A percentile compares a stretch with the other conserved stretches of the same genome.
phyloP scores from a whole-genome alignment of 2,113 vertebrate species.

The Oryctolagus cuniculus region mOryCun1.1 NC_091441.1:115284501-115285000 shows the following conservation, averaged over 20 bases:
- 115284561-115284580: not conserved
- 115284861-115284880: slow-evolving; percentile 1
- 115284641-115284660: not conserved
- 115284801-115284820: not conserved
- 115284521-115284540: not conserved
- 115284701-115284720: not conserved
- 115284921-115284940: not conserved
- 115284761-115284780: not conserved
- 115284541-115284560: no score
- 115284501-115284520: slow-evolving; percentile 9
- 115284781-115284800: slow-evolving; percentile 17
- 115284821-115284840: slow-evolving; percentile 28
- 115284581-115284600: not conserved
- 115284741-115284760: not conserved
- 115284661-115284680: slow-evolving; percentile 44
- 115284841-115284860: slow-evolving; percentile 53
- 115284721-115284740: slow-evolving; percentile 13
- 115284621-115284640: not conserved
- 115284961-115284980: not conserved
- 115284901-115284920: not conserved
- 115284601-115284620: not conserved
- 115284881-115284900: not conserved
- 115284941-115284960: not conserved
- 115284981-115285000: not conserved
- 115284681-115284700: not conserved